Evolutionary conservation across 1,140 invertebrate species (phyloP).

Genomic region (Zaprionus camerounensis): DNA sequence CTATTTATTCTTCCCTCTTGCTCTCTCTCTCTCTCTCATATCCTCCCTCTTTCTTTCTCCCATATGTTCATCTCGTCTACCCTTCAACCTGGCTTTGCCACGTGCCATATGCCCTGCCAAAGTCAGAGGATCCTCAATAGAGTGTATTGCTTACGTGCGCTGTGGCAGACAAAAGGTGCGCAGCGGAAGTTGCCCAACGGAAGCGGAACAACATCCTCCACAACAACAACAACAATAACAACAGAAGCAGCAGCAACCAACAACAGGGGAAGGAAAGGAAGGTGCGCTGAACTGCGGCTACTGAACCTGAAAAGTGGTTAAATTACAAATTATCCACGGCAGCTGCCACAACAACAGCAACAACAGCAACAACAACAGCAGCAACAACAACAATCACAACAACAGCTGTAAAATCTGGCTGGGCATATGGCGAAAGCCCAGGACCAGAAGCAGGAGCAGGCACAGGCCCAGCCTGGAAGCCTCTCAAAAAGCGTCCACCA

Average conservation of each 20-base stretch:
- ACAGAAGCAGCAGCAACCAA: neutral
- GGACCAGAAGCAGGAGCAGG: conserved; percentile 10
- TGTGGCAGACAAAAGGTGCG: conserved; percentile 40
- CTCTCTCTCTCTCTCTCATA: neutral
- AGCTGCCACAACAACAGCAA: conserved; percentile 56
- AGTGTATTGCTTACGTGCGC: conserved; percentile 31
- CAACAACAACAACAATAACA: neutral
- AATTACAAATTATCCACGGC: conserved; percentile 84
- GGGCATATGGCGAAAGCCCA: conserved; percentile 51
- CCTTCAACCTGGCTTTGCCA: neutral
- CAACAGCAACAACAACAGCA: conserved; percentile 8
- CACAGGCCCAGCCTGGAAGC: conserved; percentile 50
- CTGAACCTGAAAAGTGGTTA: conserved; percentile 84
- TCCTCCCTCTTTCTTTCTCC: neutral
- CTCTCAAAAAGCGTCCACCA: conserved; percentile 38
- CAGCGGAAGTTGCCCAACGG: conserved; percentile 56
- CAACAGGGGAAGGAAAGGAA: too few species aligned
- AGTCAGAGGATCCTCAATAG: neutral
- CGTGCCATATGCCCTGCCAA: neutral
- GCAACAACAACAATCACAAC: conserved; percentile 15
- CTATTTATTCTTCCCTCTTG: neutral
- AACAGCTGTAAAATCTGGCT: conserved; percentile 30
- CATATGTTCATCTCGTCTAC: neutral
- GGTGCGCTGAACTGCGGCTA: conserved; percentile 58
- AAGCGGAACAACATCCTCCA: conserved; percentile 56